Evolutionary conservation across 2,888 invertebrate species (phyloP).

Genomic region (Aspidapion aeneum): DNA sequence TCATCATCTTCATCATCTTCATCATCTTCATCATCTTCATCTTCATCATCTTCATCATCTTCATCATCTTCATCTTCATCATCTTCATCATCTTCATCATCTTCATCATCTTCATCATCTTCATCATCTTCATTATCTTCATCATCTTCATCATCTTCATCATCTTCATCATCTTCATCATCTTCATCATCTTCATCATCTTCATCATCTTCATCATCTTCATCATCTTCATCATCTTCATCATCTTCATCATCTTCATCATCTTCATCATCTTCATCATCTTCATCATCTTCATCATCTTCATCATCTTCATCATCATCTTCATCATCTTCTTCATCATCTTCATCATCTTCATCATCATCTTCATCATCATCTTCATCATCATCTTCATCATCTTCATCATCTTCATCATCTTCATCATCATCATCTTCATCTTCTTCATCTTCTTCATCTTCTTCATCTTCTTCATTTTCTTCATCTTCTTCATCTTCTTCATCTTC

Average conservation of each 20-base stretch:
- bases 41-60: too few relatives aligned
- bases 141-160: too few relatives aligned
- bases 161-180: constrained; percentile 39
- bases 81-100: constrained; percentile 27
- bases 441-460: too few relatives aligned
- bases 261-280: constrained; percentile 38
- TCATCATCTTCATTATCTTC: too few relatives aligned
- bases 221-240: constrained; percentile 22
- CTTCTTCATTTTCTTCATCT: too few relatives aligned
- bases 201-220: too few relatives aligned
- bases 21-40: background rate
- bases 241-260: constrained; percentile 31
- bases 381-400: too few relatives aligned
- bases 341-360: constrained; percentile 32
- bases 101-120: constrained; percentile 41
- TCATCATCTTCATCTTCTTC: too few relatives aligned
- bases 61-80: constrained; percentile 33
- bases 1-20: background rate
- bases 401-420: too few relatives aligned
- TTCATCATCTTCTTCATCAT: constrained; percentile 26
- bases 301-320: constrained; percentile 43
- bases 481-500: too few relatives aligned
- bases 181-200: constrained; percentile 45
- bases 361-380: too few relatives aligned
- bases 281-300: constrained; percentile 25